Evolutionary conservation across 2,888 invertebrate genomes (phyloP), one percentile per base, ranked within the genome.

Genomic region (Coelopa pilipes): DNA sequence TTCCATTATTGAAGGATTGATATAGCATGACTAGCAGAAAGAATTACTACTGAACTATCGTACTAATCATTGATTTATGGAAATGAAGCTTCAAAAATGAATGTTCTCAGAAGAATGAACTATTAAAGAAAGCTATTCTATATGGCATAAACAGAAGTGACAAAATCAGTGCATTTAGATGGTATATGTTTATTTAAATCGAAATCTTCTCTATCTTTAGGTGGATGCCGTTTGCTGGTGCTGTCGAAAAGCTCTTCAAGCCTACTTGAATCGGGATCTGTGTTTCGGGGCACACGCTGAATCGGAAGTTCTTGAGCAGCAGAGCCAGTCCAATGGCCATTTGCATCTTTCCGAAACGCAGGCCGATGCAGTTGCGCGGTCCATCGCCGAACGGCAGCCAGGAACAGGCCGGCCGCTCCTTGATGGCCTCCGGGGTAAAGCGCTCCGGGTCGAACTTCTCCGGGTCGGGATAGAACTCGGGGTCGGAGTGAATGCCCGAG

Each of bases 361-460:
- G 73, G 1, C 86, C 87, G 24, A 86, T 78, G 70, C 87, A 86
- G 67, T 84, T 85, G 0, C 86, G 76, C 0, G 86, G 85, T 0
- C 86, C 87, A 60, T 85, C 86, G 3, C 86, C 86, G 49, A 87
- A 87, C 0, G 86, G 81, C 63, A 87, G 67, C 82, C 82, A 86
- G n/a, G 82, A 76, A 0, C 82, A 79, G 0, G 83, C 82, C 57
- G 90, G 90, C 69, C 90, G 83, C 63, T 87, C 88, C 0, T 88
- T 84, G 68, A 90, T 90, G 67, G 89, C 89, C 73, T 90, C 90
- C 1, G 88, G 85, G 0, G 88, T 84, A 82, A 92, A 92, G 77
- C 92, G 87, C 1, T 92, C 90, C 0, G 92, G 92, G 72, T 90
- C 82, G 77, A 87, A 88, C 68, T 79, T 81, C 19, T 83, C 79